Conservation (phyloP, 92 coral and sea anemone genomes). For the Montipora capitata region DNA sequence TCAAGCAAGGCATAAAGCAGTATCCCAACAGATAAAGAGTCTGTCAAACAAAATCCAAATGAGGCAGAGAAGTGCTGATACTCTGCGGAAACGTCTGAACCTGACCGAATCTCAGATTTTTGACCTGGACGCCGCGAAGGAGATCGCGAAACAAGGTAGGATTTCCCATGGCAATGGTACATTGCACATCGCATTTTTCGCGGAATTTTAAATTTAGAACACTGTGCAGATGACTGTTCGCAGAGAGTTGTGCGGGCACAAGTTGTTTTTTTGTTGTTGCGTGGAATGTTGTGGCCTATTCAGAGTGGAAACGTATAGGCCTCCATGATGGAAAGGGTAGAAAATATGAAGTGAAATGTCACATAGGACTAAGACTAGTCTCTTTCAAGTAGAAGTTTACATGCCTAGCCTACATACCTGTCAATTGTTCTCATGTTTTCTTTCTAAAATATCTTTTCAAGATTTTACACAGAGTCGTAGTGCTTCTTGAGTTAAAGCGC, state of each 20-base stretch:
- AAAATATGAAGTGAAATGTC: not conserved
- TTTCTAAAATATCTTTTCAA: not conserved
- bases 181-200: no score
- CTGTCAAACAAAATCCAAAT: conserved; percentile 68
- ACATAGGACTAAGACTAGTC: not conserved
- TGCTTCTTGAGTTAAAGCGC: not conserved
- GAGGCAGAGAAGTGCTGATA: conserved; percentile 69
- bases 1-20: conserved; percentile 41
- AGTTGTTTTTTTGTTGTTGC: no score
- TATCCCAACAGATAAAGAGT: conserved; percentile 57
- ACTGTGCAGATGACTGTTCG: no score
- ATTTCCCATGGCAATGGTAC: not conserved
- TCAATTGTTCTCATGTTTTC: not conserved
- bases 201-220: no score
- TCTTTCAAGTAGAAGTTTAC: not conserved
- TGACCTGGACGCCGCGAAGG: conserved; percentile 89
- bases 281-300: no score
- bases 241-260: no score
- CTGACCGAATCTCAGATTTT: conserved; percentile 90
- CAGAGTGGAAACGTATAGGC: no score
- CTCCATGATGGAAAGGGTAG: no score
- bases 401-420: not conserved
- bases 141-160: conserved; percentile 90
- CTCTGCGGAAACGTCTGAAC: conserved; percentile 80
- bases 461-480: no score